Base-by-base conservation (phyloP, 2,888 invertebrate genomes). In the Brachycybe producta region DNA sequence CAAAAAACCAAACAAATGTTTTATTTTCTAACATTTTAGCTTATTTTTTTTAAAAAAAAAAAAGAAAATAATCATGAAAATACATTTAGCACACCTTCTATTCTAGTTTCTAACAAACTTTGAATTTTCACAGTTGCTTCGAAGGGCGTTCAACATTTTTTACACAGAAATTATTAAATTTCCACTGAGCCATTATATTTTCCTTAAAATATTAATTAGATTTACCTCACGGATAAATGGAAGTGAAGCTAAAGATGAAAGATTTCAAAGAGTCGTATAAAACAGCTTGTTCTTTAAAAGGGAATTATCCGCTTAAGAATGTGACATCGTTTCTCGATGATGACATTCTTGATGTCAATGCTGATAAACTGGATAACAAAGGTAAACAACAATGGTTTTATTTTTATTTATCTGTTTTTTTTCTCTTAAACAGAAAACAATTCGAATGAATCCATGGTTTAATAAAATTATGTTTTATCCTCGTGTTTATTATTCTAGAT, bases 311-410 rank as follows among this genome's bases (percentile, higher is more conserved):
- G 19, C 11, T 49, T 21, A 27, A n/a, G 17, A 26, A 19, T 13
- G 32, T 50, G 15, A 44, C 19, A n/a, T 19, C 42, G 3, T 50
- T 34, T 26, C 26, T 44, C 15, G 26, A 42, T 21, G 35, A 44
- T 8, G 35, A 19, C 15, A 50, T 41, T 17, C 4, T 50, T 3
- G 50, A 50, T 23, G 23, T 50, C n/a, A 50, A 50, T 50, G 50
- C 35, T 13, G 50, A 50, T 23, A 50, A 50, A 35, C 17, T 50
- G 32, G 5, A 3, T 19, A 7, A 17, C n/a, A 36, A 27, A 44
- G 50, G 50, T 44, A 32, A n/a, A 28, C n/a, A 17, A 23, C 26
- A 15, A 19, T 46, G n/a, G 5, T 21, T 5, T 34, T 34, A n/a
- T 32, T 32, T 32, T 32, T 32, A 41, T 21, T 23, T 11, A n/a